Base-by-base conservation (phyloP, 2,113 vertebrate species). In the Ginglymostoma cirratum region DNA sequence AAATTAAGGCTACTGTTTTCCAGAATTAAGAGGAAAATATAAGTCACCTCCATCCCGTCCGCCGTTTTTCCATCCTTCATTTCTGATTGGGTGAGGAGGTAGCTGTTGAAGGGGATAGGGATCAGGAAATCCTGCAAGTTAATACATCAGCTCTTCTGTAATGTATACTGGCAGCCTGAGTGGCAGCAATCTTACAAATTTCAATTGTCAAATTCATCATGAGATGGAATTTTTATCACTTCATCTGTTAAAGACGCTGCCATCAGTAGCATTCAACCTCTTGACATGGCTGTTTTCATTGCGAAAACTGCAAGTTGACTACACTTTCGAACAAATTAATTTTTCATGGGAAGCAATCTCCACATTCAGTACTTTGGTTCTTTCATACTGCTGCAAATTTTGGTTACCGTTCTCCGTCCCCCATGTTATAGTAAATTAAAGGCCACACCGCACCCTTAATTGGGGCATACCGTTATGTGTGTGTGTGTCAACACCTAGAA, bases 311-410 rank as follows among this genome's bases (percentile, higher is more conserved):
- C 21, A 93, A 38, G 34, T 67, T 93, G 61, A 93, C 52, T 93
- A 38, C 34, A 21, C 34, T 15, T 87, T 87, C 2, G 2, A 87
- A 87, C 45, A 48, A 27, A 93, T 93, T 17, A 93, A 93, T 93
- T 93, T 93, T 93, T 93, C 55, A 93, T 67, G 61, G 89, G n/a
- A 38, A 93, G n/a, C 90, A 93, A 93, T 93, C 66, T 61, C 48
- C 61, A 23, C 34, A 21, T 61, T 61, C 55, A 61, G 55, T 10
- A 38, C 90, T 93, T 21, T 38, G 15, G 30, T 66, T 65, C 55
- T 93, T 93, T 93, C 61, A 66, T 67, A 5, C 19, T 5, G 19
- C 17, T 67, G 17, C 90, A 24, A 12, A 61, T 38, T 30, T 93
- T n/a, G 90, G 34, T 92, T n/a, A 34, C 14, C 89, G 38, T 2